phyloP scores from a whole-genome alignment of 2,797 vertebrate genomes.

The Rhinophrynus dorsalis region DNA sequence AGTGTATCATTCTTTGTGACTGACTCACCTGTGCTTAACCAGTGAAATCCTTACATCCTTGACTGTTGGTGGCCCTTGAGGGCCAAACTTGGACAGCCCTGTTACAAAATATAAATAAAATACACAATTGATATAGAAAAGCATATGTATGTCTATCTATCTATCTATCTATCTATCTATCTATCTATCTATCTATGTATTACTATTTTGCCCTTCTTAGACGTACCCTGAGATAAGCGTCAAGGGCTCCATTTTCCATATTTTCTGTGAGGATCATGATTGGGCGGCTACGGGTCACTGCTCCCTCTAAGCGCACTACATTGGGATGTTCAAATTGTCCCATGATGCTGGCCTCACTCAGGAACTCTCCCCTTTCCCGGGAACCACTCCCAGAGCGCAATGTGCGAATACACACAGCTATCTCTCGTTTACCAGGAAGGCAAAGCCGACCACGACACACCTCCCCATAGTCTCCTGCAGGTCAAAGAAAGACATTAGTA shows the following conservation, averaged over 20 bases:
- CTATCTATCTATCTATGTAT: too few species aligned
- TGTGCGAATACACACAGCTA: constrained; percentile 74
- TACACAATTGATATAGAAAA: too few species aligned
- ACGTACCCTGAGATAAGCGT: constrained; percentile 73
- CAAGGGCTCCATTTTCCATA: constrained; percentile 76
- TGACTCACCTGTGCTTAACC: too few species aligned
- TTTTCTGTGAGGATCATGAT: constrained; percentile 80
- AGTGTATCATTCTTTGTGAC: too few species aligned
- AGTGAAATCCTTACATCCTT: too few species aligned
- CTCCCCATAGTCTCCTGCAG: constrained; percentile 73
- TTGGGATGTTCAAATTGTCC: constrained; percentile 94
- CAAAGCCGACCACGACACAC: constrained; percentile 74
- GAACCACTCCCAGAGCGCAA: constrained; percentile 72
- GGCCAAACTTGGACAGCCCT: too few species aligned
- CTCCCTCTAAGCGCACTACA: constrained; percentile 78
- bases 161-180: too few species aligned
- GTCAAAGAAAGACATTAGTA: background rate
- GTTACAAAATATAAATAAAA: too few species aligned
- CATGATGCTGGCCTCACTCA: constrained; percentile 92
- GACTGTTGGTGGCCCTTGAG: too few species aligned
- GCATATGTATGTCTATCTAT: too few species aligned
- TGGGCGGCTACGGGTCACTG: constrained; percentile 68
- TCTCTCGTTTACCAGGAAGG: constrained; percentile 71
- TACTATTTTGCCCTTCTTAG: background rate
- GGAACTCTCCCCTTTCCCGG: constrained; percentile 78